phyloP scores from a whole-genome alignment of 2,797 vertebrate species.

The Platyrinchus mystaceus region DNA sequence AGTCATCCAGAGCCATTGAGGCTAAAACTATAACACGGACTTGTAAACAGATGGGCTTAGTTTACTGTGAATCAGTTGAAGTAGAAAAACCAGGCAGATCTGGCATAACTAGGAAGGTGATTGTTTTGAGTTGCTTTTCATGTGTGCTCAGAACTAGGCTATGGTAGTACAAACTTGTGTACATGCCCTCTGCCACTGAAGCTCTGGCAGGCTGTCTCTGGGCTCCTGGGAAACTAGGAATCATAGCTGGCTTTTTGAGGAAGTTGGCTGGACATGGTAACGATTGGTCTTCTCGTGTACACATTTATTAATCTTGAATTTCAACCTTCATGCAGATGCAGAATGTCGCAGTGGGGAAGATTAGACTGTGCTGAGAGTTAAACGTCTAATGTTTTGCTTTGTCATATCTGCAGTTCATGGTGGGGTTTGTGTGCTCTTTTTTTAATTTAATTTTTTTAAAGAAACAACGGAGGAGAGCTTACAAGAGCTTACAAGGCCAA shows the following conservation, averaged over 20 bases:
- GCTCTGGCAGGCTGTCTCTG: background rate
- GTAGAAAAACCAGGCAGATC: background rate
- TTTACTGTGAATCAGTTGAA: background rate
- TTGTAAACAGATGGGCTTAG: background rate
- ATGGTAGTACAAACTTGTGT: background rate
- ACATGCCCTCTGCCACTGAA: background rate
- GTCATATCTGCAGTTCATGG: background rate
- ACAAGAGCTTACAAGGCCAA: background rate
- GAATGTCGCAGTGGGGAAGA: background rate
- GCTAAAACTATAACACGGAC: background rate
- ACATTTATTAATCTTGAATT: background rate
- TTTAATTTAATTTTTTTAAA: background rate
- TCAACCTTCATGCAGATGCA: background rate
- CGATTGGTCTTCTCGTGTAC: background rate
- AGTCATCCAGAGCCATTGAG: background rate
- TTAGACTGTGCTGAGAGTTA: background rate
- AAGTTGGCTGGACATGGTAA: background rate
- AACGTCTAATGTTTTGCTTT: background rate
- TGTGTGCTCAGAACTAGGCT: background rate
- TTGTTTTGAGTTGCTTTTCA: background rate
- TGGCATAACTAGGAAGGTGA: background rate
- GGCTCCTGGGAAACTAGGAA: background rate
- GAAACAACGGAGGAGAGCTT: background rate
- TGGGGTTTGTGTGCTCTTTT: background rate
- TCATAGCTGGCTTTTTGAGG: background rate